Evolutionary conservation across 1,140 invertebrate species (phyloP).

Genomic region (Agrilus planipennis): DNA sequence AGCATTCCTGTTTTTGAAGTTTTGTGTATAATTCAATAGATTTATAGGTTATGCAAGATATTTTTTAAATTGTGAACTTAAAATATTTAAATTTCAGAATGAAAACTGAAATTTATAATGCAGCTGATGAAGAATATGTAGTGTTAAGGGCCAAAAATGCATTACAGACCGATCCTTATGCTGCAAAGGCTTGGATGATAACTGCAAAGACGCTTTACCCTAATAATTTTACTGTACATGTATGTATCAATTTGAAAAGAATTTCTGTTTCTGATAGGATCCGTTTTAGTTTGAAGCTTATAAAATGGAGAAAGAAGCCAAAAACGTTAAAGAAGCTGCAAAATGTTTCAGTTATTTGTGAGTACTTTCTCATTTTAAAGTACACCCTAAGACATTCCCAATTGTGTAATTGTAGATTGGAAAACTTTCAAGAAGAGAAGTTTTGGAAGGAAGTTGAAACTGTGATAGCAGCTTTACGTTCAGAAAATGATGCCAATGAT

Average conservation of each 20-base stretch:
- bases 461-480: conserved; percentile 60
- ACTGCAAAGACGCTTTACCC: conserved; percentile 80
- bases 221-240: conserved; percentile 73
- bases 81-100: no score
- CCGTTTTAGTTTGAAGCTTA: conserved; percentile 63
- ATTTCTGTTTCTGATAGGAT: conserved; percentile 1
- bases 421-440: conserved; percentile 39
- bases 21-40: no score
- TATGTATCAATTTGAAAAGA: conserved; percentile 22
- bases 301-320: conserved; percentile 63
- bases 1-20: no score
- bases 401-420: conserved; percentile 26
- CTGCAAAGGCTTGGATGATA: conserved; percentile 83
- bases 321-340: conserved; percentile 68
- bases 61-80: no score
- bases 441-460: conserved; percentile 71
- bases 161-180: conserved; percentile 54
- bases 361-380: conserved; percentile 15
- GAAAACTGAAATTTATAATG: background rate
- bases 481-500: conserved; percentile 40
- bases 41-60: no score
- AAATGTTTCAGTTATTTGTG: conserved; percentile 61
- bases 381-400: no score
- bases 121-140: conserved; percentile 64
- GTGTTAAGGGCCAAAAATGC: conserved; percentile 61